Conservation (phyloP, 1,140 invertebrate species). For the Piezodorus guildinii region DNA sequence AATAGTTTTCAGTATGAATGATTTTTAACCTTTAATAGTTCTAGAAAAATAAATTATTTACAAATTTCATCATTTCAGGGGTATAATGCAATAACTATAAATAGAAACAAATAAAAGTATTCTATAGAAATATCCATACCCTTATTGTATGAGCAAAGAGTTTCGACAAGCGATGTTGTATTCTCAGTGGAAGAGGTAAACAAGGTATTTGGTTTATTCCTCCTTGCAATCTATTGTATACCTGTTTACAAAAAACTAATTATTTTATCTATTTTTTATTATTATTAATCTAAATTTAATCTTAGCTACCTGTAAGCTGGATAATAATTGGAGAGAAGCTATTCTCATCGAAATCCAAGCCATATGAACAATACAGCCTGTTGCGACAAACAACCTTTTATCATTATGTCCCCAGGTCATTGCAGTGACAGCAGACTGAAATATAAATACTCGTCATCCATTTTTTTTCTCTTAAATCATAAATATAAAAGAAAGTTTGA, state of each 20-base stretch:
- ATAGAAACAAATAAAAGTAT: neutral
- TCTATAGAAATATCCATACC: slow-evolving; percentile 40
- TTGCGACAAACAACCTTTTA: slow-evolving; percentile 82
- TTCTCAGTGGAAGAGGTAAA: slow-evolving; percentile 72
- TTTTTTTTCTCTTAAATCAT: too few relatives aligned
- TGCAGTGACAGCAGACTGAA: slow-evolving; percentile 72
- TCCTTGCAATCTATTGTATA: slow-evolving; percentile 46
- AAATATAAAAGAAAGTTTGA: too few relatives aligned
- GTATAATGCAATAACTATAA: neutral
- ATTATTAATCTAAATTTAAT: neutral
- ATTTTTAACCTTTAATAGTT: too few relatives aligned
- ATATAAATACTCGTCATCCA: slow-evolving; percentile 17
- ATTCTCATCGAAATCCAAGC: slow-evolving; percentile 85
- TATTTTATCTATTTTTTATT: neutral
- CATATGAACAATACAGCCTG: slow-evolving; percentile 77
- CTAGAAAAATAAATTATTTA: too few relatives aligned
- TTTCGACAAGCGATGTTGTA: slow-evolving; percentile 71
- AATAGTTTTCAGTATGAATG: too few relatives aligned
- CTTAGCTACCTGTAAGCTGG: slow-evolving; percentile 49
- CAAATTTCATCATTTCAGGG: too few relatives aligned
- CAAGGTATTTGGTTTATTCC: slow-evolving; percentile 44
- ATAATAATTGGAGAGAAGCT: slow-evolving; percentile 77
- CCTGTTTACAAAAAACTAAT: slow-evolving; percentile 25
- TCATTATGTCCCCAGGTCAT: slow-evolving; percentile 98
- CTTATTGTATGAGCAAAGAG: slow-evolving; percentile 92